These are phyloP conservation scores for Porites evermanni DNA, from an alignment of 92 coral and sea anemone species.

Conservation along the genomic window DNA sequence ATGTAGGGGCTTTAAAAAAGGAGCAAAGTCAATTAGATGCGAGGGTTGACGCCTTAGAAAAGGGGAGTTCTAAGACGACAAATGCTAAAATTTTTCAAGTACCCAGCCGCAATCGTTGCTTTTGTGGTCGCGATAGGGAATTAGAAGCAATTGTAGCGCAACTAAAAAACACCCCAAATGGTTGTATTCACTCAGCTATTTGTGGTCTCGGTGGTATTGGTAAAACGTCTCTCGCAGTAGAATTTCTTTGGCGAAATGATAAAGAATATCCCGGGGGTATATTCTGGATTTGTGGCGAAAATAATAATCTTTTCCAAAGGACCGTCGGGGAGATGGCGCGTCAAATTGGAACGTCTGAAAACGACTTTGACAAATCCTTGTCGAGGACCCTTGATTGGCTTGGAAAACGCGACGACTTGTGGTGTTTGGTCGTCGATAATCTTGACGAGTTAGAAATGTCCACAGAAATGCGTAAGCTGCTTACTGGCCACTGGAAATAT, in stretches of 20 bases:
- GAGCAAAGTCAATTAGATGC: conserved; percentile 9
- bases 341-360: conserved; percentile 6
- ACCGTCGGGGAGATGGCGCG: conserved; percentile 77
- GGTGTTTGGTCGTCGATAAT: no score
- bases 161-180: conserved; percentile 4
- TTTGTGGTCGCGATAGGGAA: conserved; percentile 72
- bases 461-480: no score
- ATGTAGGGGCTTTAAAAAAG: not conserved
- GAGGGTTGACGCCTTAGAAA: conserved; percentile 23
- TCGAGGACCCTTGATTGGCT: conserved; percentile 56
- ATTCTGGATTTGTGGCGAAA: conserved; percentile 5
- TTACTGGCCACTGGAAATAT: no score
- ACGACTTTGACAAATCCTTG: conserved; percentile 51
- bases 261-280: conserved; percentile 77
- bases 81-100: conserved; percentile 51
- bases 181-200: conserved; percentile 61
- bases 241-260: conserved; percentile 63
- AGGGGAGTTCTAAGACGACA: not conserved
- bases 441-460: no score
- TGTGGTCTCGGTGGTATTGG: conserved; percentile 29
- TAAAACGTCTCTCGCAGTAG: conserved; percentile 87
- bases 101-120: conserved; percentile 68
- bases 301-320: conserved; percentile 54
- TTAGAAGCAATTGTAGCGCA: conserved; percentile 42
- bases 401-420: no score